Base-by-base conservation (phyloP, 2,797 vertebrate genomes). In the Chromobotia macracanthus region DNA sequence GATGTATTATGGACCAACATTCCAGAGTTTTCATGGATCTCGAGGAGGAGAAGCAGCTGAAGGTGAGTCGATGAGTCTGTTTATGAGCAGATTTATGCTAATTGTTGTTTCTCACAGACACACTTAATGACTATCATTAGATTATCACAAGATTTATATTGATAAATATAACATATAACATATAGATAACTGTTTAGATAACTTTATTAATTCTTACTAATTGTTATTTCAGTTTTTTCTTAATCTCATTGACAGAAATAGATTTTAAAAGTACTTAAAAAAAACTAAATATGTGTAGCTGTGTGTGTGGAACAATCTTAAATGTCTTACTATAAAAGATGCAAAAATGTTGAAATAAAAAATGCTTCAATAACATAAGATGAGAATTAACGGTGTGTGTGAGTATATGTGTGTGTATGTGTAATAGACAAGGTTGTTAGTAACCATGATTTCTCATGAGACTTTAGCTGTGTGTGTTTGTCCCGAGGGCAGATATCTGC, bases 371-470 rank as follows among this genome's bases (percentile, higher is more conserved):
- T 61, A 65, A 13, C 28, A n/a, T n/a, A n/a, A 28, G 56, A 16
- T 73, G 9, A 12, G 13, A 5, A 38, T 64, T 38, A n/a, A 38
- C 15, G n/a, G n/a, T 66, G 75, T 23, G 3, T 15, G 25, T 80
- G 56, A 77, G 64, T 79, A 66, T 28, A 4, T 28, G 28, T 28
- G 28, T 28, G 8, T 41, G 38, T 79, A 65, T 46, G 48, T 55
- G 19, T 80, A 35, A 60, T 23, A 53, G 46, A 61, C 46, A 51
- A 2, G 56, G 76, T 80, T 84, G 81, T 83, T 80, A 78, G 70
- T 66, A 74, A 80, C 80, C 66, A 72, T 74, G 35, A 23, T 70
- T 79, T 67, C 84, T 74, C 84, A 0, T 21, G 82, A 70, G 81
- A 74, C 50, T 0, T 55, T 18, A 25, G 51, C 53, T 74, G 48